Evolutionary conservation across 2,888 invertebrate genomes (phyloP), one percentile per base, ranked within the genome.

Genomic region (Tachina lurida): DNA sequence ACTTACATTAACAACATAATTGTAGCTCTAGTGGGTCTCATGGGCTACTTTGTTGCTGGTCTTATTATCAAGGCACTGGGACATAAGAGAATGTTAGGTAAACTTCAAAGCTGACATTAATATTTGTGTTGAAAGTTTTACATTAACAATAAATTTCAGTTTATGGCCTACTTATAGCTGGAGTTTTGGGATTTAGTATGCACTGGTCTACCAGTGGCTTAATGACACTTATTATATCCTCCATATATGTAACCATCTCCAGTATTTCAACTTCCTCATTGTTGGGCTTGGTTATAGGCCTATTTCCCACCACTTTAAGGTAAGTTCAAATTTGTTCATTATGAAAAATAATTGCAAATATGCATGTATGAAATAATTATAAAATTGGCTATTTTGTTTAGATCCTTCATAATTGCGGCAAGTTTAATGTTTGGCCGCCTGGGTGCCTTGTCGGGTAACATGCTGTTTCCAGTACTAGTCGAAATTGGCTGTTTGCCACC

Each of bases 1-100:
- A 95, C 95, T 10, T 96, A 96, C 88, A 93, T 95, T 7, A 96
- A 96, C 90, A 95, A 95, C 19, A 95, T 95, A 0, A 94, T 95
- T 2, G 95, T 96, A 1, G 95, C 96, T 0, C 90, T 94, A 0
- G 94, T 95, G 0, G 94, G 95, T 0, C 93, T 96, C 4, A 90
- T 95, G 31, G 95, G 95, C 0, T 96, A 95, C 88, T 93, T 95
- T 0, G 92, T 96, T 60, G 96, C 94, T 10, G 94, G 94, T 43
- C 90, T 90, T n/a, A 88, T 95, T 10, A 93, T 95, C 19, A 94
- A 94, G 45, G 90, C 91, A 7, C 58, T 94, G 47, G 94, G 95
- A 49, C 94, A 94, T 84, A 94, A 94, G 87, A 92, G 91, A 60
- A 90, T 95, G 75, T 91, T 95, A 89, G 92, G 95, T 95, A 92